Evolutionary conservation across 2,113 vertebrate genomes (phyloP), one percentile per base, ranked within the genome.

Genomic region (Mandrillus leucophaeus): DNA sequence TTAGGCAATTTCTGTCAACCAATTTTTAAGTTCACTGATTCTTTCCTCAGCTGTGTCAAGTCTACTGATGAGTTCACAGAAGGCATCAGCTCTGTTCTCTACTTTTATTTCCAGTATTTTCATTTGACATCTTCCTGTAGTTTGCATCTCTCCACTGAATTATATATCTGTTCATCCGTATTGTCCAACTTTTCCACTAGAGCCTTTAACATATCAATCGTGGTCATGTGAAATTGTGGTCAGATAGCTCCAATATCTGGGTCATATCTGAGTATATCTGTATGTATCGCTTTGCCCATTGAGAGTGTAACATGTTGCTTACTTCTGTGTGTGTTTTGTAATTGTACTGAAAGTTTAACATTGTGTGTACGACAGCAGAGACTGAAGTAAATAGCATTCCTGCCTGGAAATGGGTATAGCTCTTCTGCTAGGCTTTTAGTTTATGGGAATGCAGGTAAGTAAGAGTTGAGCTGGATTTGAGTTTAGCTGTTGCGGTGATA

Each of bases 311-410:
- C 23, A 3, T n/a, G 50, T 68, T 95, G 16, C 30, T 85, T 48
- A n/a, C 2, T 81, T 38, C 20, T 79, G 87, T 80, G 35, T 38
- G 11, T 93, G 48, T 57, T 27, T 76, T 4, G 2, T n/a, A 43
- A 27, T 82, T 64, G 82, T 88, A 17, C 20, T 73, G 23, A 64
- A 95, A 72, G 45, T 59, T 43, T 92, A 78, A 43, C 38, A 75
- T 55, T 48, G 38, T 87, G 16, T 68, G 11, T 40, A 83, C 16
- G 20, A 80, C 4, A 32, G 13, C 57, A 27, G 57, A 88, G n/a
- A 84, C 23, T 27, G 45, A 84, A 76, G 25, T 82, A 83, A 88
- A 78, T 25, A 32, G 1, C 59, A 61, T n/a, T 45, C n/a, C 57
- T 25, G 13, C 35, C 50, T 52, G 7, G 23, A 70, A 88, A 81